Evolutionary conservation across 2,888 invertebrate species (phyloP).

Genomic region (Vannuccia rotundouncinata): DNA sequence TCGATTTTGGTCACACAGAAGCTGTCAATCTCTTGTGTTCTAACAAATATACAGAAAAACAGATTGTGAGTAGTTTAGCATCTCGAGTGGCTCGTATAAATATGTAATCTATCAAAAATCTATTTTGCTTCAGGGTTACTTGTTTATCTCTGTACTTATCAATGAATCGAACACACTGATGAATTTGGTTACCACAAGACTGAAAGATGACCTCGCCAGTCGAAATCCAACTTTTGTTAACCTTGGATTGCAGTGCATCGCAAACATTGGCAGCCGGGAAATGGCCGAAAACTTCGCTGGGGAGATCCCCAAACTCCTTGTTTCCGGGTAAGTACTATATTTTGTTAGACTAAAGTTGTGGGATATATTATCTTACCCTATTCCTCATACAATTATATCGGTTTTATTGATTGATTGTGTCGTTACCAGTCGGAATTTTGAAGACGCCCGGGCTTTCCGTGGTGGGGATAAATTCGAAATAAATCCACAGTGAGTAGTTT

Average conservation of each 20-base stretch:
- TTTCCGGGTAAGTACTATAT: slow-evolving; percentile 71
- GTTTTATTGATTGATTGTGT: too few species aligned
- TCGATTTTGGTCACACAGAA: slow-evolving; percentile 99
- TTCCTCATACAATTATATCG: too few species aligned
- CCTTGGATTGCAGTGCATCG: slow-evolving; percentile 95
- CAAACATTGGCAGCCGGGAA: slow-evolving; percentile 96
- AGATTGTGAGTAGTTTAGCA: slow-evolving; percentile 69
- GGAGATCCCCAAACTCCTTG: slow-evolving; percentile 93
- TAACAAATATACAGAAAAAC: slow-evolving; percentile 99
- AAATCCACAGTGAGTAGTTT: too few species aligned
- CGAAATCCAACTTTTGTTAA: slow-evolving; percentile 94
- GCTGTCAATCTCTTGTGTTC: slow-evolving; percentile 97
- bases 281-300: slow-evolving; percentile 99
- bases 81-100: too few species aligned
- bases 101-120: too few species aligned
- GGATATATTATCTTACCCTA: too few species aligned
- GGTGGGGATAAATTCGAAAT: too few species aligned
- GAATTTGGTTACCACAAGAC: slow-evolving; percentile 95
- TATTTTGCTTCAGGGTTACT: slow-evolving; percentile 74
- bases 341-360: too few species aligned
- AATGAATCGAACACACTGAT: slow-evolving; percentile 98
- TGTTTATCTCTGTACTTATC: slow-evolving; percentile 97
- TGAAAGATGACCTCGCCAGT: slow-evolving; percentile 91
- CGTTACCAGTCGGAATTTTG: too few species aligned
- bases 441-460: too few species aligned